phyloP scores from a whole-genome alignment of 2,888 invertebrate genomes.

The Macroteleia sp. region DNA sequence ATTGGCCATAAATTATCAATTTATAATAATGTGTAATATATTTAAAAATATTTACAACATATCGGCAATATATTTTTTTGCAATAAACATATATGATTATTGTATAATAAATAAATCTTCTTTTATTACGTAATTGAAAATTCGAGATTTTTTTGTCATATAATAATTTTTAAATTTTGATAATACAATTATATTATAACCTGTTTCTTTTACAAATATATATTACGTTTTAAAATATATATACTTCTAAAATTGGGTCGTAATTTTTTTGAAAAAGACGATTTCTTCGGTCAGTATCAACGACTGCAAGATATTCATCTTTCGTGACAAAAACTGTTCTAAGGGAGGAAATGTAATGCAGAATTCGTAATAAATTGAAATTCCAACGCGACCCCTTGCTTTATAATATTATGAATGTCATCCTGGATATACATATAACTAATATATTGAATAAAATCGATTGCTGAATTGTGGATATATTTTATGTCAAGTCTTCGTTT shows the following conservation, averaged over 20 bases:
- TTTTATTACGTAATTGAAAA: too few species aligned
- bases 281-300: conserved; percentile 9
- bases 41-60: too few species aligned
- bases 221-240: neutral
- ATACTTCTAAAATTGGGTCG: neutral
- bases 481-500: conserved; percentile 28
- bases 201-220: neutral
- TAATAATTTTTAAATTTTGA: too few species aligned
- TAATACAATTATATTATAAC: too few species aligned
- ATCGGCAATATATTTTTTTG: too few species aligned
- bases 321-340: conserved; percentile 21
- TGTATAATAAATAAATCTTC: too few species aligned
- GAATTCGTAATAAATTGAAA: conserved; percentile 49
- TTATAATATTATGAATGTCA: conserved; percentile 51
- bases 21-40: too few species aligned
- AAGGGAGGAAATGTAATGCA: conserved; percentile 25
- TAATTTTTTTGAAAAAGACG: neutral
- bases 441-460: conserved; percentile 45
- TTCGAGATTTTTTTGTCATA: too few species aligned
- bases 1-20: too few species aligned
- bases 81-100: too few species aligned
- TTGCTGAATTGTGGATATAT: conserved; percentile 42
- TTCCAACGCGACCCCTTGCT: conserved; percentile 44
- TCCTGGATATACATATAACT: conserved; percentile 22
- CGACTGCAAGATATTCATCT: conserved; percentile 33